Evolutionary conservation across 2,888 invertebrate genomes (phyloP).

Genomic region (Trissoscelio sp.): DNA sequence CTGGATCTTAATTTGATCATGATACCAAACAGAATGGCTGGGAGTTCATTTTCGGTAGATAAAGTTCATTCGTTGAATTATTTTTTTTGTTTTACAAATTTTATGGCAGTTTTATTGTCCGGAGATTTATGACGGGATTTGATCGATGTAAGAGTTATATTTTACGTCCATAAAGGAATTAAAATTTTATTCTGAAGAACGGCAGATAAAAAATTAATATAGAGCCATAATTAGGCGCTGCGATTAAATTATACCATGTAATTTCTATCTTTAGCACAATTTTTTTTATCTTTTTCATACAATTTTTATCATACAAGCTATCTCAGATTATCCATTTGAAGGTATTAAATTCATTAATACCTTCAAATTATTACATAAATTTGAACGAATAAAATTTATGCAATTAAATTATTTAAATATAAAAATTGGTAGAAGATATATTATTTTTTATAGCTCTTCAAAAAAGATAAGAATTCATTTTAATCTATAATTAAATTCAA

Average conservation of each 20-base stretch:
- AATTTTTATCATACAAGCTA: no score
- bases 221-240: constrained; percentile 4
- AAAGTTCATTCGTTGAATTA: constrained; percentile 24
- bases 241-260: constrained; percentile 8
- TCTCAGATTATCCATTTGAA: no score
- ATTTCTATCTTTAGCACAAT: background rate
- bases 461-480: background rate
- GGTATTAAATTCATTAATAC: no score
- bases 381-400: no score
- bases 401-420: no score
- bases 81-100: constrained; percentile 29
- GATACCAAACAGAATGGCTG: constrained; percentile 20
- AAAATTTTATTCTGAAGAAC: background rate
- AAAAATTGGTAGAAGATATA: no score
- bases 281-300: background rate
- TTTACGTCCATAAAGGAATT: constrained; percentile 5
- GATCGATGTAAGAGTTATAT: constrained; percentile 29
- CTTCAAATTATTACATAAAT: no score
- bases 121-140: constrained; percentile 37
- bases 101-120: constrained; percentile 46
- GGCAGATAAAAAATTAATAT: constrained; percentile 4
- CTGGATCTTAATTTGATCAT: constrained; percentile 47
- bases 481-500: background rate
- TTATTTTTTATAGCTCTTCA: no score
- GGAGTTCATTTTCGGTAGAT: constrained; percentile 42